These are phyloP conservation scores for Drosophila rubida DNA, from an alignment of 2,888 invertebrate species.

Conservation along the genomic window DNA sequence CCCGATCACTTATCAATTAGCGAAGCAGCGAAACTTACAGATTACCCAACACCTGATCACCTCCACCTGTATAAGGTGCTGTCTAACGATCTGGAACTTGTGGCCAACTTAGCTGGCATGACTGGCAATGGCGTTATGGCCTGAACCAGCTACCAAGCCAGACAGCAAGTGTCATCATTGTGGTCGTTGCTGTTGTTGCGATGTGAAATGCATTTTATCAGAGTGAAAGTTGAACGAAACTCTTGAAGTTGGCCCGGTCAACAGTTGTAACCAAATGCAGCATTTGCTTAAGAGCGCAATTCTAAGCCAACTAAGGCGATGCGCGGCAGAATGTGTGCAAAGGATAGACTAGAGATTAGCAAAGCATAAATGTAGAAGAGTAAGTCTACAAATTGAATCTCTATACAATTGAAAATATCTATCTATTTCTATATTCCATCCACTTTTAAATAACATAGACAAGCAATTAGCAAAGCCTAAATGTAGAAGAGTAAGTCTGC, in stretches of 20 bases:
- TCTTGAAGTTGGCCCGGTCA: constrained; percentile 39
- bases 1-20: constrained; percentile 54
- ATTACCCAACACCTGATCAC: constrained; percentile 30
- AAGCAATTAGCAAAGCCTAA: not conserved
- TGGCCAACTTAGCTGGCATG: constrained; percentile 20
- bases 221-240: constrained; percentile 68
- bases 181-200: constrained; percentile 8
- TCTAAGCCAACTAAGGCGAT: constrained; percentile 24
- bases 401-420: too few species aligned
- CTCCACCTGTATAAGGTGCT: not conserved
- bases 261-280: constrained; percentile 50
- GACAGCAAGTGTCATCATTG: constrained; percentile 13
- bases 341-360: too few species aligned
- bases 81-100: constrained; percentile 10
- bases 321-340: not conserved
- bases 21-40: constrained; percentile 14
- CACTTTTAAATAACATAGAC: too few species aligned
- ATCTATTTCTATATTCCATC: too few species aligned
- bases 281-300: constrained; percentile 15
- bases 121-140: constrained; percentile 18
- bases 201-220: constrained; percentile 30
- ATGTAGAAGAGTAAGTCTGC: not conserved
- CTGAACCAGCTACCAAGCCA: constrained; percentile 5
- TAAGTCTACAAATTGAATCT: too few species aligned
- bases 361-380: not conserved